Evolutionary conservation across 2,113 vertebrate species (phyloP).

Genomic region (Manacus vitellinus): DNA sequence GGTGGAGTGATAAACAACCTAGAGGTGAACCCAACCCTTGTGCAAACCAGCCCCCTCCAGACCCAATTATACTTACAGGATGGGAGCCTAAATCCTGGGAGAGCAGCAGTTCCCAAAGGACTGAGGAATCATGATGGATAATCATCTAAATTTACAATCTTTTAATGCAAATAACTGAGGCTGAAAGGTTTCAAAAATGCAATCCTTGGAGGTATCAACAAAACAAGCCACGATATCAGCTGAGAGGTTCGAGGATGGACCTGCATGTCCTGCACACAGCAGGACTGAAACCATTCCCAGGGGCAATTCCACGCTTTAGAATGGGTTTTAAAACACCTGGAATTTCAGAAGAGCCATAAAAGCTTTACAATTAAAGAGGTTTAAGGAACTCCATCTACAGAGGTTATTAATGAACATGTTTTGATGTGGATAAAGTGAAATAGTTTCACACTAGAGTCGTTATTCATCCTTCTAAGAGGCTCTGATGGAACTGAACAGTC

Average conservation of each 20-base stretch:
- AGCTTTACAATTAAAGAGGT: neutral
- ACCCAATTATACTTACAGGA: slow-evolving; percentile 37
- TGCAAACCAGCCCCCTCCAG: neutral
- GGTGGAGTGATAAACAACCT: neutral
- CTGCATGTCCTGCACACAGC: neutral
- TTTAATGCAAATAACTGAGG: slow-evolving; percentile 56
- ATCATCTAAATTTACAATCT: slow-evolving; percentile 32
- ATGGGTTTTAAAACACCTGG: neutral
- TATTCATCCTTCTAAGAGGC: neutral
- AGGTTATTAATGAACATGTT: neutral
- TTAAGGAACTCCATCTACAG: neutral
- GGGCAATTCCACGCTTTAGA: neutral
- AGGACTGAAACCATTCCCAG: neutral
- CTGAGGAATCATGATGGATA: slow-evolving; percentile 37
- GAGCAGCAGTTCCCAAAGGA: slow-evolving; percentile 35
- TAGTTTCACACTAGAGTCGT: neutral
- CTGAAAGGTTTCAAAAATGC: slow-evolving; percentile 33
- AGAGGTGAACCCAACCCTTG: neutral
- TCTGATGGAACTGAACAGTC: neutral
- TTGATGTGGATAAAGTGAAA: neutral
- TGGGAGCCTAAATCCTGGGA: slow-evolving; percentile 35
- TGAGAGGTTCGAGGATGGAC: slow-evolving; percentile 6
- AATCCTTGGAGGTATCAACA: slow-evolving; percentile 24
- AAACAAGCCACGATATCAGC: neutral
- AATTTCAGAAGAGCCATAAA: neutral